Conservation (phyloP, 2,888 invertebrate genomes). For the Mesochorus sp. region DNA sequence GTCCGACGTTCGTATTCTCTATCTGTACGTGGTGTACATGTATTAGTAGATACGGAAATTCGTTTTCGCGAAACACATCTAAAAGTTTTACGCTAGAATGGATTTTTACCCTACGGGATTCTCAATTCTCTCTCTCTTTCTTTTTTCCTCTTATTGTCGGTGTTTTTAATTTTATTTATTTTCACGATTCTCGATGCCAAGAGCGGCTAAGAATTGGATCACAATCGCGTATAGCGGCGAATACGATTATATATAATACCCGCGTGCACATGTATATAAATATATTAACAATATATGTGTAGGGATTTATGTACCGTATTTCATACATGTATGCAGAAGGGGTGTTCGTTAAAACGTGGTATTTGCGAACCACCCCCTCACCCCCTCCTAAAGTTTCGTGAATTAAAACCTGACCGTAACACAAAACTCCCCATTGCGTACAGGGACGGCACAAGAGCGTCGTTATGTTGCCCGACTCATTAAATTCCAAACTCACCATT, state of each 20-base stretch:
- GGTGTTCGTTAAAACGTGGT: conserved; percentile 20
- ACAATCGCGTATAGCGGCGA: neutral
- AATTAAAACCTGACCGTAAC: conserved; percentile 36
- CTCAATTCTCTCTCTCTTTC: conserved; percentile 8
- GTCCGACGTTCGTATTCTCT: neutral
- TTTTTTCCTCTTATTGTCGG: neutral
- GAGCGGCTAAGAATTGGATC: conserved; percentile 1
- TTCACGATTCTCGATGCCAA: conserved; percentile 29
- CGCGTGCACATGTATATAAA: neutral
- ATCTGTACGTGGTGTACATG: no score
- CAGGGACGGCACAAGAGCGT: neutral
- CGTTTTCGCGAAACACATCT: conserved; percentile 32
- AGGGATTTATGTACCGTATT: no score
- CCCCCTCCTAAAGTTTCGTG: neutral
- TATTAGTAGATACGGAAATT: conserved; percentile 37
- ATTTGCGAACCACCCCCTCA: conserved; percentile 26
- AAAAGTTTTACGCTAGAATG: conserved; percentile 6
- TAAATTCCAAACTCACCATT: conserved; percentile 46
- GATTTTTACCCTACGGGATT: conserved; percentile 20
- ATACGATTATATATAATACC: neutral
- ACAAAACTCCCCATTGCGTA: conserved; percentile 10
- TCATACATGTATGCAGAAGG: neutral
- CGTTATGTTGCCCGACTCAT: conserved; percentile 35
- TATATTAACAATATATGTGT: no score
- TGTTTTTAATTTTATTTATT: conserved; percentile 52